Percentiles rank a stretch among this genome's conserved stretches.
These are phyloP conservation scores for Acronicta leporina DNA, from an alignment of 2,888 invertebrate species.

Conservation along the genomic window DNA sequence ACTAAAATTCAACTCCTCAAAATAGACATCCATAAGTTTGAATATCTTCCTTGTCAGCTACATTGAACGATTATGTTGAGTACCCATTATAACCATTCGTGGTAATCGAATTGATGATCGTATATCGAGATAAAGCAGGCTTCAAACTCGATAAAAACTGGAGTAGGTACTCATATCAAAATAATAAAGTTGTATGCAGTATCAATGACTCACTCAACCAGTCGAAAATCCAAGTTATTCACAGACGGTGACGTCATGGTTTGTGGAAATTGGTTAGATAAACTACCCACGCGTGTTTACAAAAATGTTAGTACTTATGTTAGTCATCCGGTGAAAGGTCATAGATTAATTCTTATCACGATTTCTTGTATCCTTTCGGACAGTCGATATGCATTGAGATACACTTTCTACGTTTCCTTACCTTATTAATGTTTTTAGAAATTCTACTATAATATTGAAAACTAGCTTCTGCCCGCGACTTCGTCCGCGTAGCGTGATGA, in stretches of 20 bases:
- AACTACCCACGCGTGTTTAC: constrained; percentile 12
- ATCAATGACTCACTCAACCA: constrained; percentile 23
- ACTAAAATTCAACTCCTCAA: too few species aligned
- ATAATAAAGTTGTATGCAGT: constrained; percentile 10
- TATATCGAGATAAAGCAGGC: constrained; percentile 21
- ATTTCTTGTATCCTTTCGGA: neutral
- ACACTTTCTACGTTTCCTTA: neutral
- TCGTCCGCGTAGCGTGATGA: too few species aligned
- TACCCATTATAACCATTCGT: constrained; percentile 9
- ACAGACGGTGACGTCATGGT: constrained; percentile 35
- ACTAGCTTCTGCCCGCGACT: too few species aligned
- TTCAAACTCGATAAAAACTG: constrained; percentile 35
- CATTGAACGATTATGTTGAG: constrained; percentile 20
- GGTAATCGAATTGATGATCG: constrained; percentile 20
- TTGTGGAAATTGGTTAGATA: constrained; percentile 34
- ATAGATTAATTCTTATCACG: neutral
- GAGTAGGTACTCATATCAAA: constrained; percentile 24
- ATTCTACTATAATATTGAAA: too few species aligned
- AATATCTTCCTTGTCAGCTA: too few species aligned
- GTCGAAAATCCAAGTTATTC: constrained; percentile 35
- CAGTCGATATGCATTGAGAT: neutral
- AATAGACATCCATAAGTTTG: too few species aligned
- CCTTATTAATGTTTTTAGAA: too few species aligned
- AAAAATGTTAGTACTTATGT: constrained; percentile 20
- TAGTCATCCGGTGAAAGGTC: constrained; percentile 37